Evolutionary conservation across 1,140 invertebrate species (phyloP).

Genomic region (Camponotus floridanus): DNA sequence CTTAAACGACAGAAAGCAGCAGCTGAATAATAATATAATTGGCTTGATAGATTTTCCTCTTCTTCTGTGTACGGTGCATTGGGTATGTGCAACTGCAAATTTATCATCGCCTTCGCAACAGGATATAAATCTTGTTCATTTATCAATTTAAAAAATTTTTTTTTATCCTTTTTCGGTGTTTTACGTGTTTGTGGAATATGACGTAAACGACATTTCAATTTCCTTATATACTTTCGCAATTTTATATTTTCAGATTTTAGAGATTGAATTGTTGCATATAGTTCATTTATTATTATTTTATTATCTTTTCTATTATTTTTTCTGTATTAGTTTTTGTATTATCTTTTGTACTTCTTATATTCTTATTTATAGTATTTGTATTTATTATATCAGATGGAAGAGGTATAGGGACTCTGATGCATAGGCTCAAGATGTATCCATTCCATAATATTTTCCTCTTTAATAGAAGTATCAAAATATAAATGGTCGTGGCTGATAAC

Average conservation of each 20-base stretch:
- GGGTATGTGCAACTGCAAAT: no score
- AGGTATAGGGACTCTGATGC: neutral
- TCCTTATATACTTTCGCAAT: neutral
- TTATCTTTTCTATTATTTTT: neutral
- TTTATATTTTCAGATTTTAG: neutral
- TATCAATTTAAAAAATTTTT: slow-evolving; percentile 6
- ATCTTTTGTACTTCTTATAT: neutral
- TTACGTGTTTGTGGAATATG: neutral
- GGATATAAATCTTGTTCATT: slow-evolving; percentile 7
- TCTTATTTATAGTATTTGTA: no score
- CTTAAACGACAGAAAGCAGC: no score
- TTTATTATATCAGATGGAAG: no score
- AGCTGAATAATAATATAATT: no score
- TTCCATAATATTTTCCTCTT: slow-evolving; percentile 6
- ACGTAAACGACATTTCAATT: neutral
- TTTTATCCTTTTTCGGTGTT: neutral
- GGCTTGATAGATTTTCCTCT: no score
- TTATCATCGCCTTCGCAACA: no score
- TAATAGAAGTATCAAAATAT: neutral
- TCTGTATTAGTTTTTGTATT: no score
- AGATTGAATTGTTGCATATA: neutral
- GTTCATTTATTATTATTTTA: neutral
- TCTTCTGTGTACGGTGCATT: no score
- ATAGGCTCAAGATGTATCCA: neutral
- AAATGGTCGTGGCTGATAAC: slow-evolving; percentile 16